phyloP scores from a whole-genome alignment of 1,140 invertebrate genomes.

The Cyphomyrmex costatus region DNA sequence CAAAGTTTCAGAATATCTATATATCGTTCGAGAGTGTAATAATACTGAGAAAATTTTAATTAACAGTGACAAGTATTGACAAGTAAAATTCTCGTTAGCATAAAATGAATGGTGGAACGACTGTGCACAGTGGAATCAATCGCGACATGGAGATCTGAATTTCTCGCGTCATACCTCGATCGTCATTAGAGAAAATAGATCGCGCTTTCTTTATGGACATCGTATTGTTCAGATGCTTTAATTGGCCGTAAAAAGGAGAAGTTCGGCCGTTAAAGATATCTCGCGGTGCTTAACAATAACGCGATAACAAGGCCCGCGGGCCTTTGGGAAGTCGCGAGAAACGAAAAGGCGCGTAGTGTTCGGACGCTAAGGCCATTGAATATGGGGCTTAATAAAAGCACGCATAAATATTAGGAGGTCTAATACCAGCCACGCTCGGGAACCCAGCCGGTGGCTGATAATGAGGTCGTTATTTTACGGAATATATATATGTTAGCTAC shows the following conservation, averaged over 20 bases:
- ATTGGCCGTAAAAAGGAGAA: slow-evolving; percentile 14
- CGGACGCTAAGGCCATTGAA: slow-evolving; percentile 53
- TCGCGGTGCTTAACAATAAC: slow-evolving; percentile 36
- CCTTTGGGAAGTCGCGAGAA: slow-evolving; percentile 59
- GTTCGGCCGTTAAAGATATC: slow-evolving; percentile 14
- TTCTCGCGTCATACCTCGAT: background rate
- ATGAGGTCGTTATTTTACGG: slow-evolving; percentile 80
- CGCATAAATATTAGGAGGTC: slow-evolving; percentile 77
- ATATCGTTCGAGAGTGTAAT: background rate
- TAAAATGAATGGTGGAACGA: background rate
- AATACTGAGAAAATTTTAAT: slow-evolving; percentile 21
- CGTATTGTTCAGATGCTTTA: slow-evolving; percentile 19
- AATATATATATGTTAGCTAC: background rate
- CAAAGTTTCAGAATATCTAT: background rate
- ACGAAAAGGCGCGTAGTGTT: slow-evolving; percentile 22
- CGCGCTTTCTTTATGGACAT: background rate
- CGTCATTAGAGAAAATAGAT: slow-evolving; percentile 15
- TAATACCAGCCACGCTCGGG: slow-evolving; percentile 70
- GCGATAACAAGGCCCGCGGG: slow-evolving; percentile 6
- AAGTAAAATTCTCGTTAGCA: slow-evolving; percentile 8
- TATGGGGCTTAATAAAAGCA: slow-evolving; percentile 76
- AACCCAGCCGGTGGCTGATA: slow-evolving; percentile 77
- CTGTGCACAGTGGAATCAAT: background rate
- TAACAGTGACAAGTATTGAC: background rate
- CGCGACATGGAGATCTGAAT: background rate